Percentiles rank a stretch among this genome's conserved stretches.
These are phyloP conservation scores for Leucoma salicis DNA, from an alignment of 2,888 invertebrate genomes.

Conservation along the genomic window DNA sequence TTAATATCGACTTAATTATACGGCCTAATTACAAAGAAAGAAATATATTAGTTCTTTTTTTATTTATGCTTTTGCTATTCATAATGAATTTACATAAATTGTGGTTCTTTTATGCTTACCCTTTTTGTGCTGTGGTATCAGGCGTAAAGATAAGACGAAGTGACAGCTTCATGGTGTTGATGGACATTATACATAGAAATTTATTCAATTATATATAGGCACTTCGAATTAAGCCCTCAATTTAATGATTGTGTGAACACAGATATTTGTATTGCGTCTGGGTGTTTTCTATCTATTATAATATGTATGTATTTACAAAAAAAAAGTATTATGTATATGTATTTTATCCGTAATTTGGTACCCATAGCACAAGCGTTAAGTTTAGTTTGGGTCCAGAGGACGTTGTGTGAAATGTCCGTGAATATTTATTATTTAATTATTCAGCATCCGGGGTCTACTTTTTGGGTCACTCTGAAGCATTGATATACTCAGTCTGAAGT, in stretches of 20 bases:
- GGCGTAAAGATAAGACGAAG: not conserved
- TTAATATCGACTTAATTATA: constrained; percentile 2
- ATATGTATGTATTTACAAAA: too few species aligned
- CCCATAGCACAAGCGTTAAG: too few species aligned
- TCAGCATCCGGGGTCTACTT: too few species aligned
- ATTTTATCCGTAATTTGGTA: too few species aligned
- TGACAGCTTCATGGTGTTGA: not conserved
- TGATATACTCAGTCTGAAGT: too few species aligned
- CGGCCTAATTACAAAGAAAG: not conserved
- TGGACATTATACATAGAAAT: not conserved
- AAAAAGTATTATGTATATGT: too few species aligned
- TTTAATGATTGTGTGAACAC: not conserved
- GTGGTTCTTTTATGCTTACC: not conserved
- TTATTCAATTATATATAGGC: not conserved
- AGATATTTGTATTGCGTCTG: too few species aligned
- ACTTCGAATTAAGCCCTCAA: not conserved
- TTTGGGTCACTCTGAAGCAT: too few species aligned
- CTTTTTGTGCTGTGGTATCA: not conserved
- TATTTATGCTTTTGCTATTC: not conserved
- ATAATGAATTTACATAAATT: not conserved
- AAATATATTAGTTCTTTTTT: constrained; percentile 9
- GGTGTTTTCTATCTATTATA: too few species aligned
- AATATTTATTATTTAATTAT: too few species aligned
- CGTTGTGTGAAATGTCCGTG: too few species aligned
- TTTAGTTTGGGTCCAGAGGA: too few species aligned